These are phyloP conservation scores for Odocoileus hemionus DNA, from an alignment of 2,113 vertebrate species.

Conservation along the genomic window DNA sequence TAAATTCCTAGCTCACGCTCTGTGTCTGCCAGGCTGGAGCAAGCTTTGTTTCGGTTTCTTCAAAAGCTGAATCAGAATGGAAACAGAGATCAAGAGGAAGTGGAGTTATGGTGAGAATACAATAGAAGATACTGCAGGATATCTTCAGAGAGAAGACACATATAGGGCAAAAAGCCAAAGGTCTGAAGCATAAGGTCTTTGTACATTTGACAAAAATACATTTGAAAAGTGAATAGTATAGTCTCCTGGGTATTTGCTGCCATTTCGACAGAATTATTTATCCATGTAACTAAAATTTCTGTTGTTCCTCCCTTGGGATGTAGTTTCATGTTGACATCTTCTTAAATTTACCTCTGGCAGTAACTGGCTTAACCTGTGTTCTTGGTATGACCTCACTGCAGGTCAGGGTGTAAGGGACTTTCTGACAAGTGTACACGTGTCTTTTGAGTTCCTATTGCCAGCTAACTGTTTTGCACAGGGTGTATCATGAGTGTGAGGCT, in stretches of 20 bases:
- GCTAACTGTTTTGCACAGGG: not conserved
- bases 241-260: not conserved
- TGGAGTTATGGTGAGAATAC: not conserved
- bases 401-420: not conserved
- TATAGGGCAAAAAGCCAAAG: not conserved
- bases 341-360: not conserved
- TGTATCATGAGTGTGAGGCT: not conserved
- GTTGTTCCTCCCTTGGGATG: not conserved
- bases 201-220: conserved; percentile 22
- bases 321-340: not conserved
- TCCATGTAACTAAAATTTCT: not conserved
- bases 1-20: not conserved
- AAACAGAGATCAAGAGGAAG: not conserved
- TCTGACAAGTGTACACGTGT: not conserved
- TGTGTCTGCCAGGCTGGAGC: not conserved
- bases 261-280: conserved; percentile 19
- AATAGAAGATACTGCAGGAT: not conserved
- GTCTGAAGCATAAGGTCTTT: not conserved
- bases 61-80: conserved; percentile 3
- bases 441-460: not conserved
- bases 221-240: not conserved
- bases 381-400: not conserved
- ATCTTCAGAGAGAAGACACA: not conserved
- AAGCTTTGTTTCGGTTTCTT: conserved; percentile 25
- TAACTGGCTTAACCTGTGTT: not conserved